Percentiles rank a stretch among this genome's conserved stretches.
phyloP scores from a whole-genome alignment of 2,888 invertebrate species.

The Chalcis sispes region DNA sequence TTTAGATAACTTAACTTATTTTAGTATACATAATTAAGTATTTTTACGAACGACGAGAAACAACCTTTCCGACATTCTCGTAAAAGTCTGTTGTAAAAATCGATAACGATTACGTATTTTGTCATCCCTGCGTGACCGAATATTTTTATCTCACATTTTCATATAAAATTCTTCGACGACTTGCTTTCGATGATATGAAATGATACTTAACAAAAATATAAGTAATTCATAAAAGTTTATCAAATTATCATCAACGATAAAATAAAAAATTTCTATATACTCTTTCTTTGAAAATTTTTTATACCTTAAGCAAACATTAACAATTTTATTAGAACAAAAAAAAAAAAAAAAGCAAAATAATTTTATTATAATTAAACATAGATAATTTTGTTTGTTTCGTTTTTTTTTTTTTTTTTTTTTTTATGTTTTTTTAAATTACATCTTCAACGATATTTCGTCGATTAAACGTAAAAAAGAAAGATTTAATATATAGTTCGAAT shows the following conservation, averaged over 20 bases:
- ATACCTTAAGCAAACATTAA: too few relatives aligned
- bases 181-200: constrained; percentile 1
- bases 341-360: too few relatives aligned
- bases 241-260: constrained; percentile 9
- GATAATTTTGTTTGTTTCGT: too few relatives aligned
- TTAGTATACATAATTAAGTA: constrained; percentile 3
- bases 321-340: too few relatives aligned
- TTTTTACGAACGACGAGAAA: background rate
- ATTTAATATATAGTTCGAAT: too few relatives aligned
- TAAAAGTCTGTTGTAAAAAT: background rate
- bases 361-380: too few relatives aligned
- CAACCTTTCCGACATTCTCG: background rate
- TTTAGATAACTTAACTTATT: background rate
- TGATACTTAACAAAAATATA: constrained; percentile 4
- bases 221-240: constrained; percentile 31
- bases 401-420: too few relatives aligned
- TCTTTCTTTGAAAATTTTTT: too few relatives aligned
- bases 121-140: constrained; percentile 30
- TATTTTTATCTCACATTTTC: background rate
- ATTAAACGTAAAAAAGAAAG: too few relatives aligned
- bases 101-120: constrained; percentile 1
- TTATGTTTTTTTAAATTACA: too few relatives aligned
- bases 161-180: constrained; percentile 15
- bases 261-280: too few relatives aligned
- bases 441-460: too few relatives aligned